These are phyloP conservation scores for Papilio polyxenes DNA, from an alignment of 1,140 invertebrate species.

Conservation along the genomic window DNA sequence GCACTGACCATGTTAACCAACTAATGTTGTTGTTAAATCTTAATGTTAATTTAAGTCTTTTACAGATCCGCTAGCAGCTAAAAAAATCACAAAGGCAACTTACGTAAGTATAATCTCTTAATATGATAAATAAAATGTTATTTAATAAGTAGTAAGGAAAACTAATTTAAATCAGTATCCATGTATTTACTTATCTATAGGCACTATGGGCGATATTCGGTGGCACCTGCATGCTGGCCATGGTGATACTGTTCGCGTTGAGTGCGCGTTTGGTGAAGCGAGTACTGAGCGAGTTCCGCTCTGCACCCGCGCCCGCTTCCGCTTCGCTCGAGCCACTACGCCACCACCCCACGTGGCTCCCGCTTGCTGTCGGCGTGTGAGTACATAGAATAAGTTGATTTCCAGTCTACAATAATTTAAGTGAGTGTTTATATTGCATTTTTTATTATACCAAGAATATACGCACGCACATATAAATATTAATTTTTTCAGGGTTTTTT, in stretches of 20 bases:
- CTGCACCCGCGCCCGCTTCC: constrained; percentile 53
- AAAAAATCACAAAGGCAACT: constrained; percentile 46
- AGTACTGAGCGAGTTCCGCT: constrained; percentile 58
- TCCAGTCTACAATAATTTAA: background rate
- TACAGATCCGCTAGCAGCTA: constrained; percentile 53
- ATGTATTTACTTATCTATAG: constrained; percentile 44
- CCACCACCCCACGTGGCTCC: constrained; percentile 61
- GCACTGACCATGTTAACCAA: background rate
- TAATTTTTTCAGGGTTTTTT: background rate
- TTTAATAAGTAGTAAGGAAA: background rate
- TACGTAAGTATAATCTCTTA: constrained; percentile 52
- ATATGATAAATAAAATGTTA: background rate
- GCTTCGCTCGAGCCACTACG: constrained; percentile 59
- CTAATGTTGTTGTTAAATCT: background rate
- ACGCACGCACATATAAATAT: background rate
- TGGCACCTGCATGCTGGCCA: constrained; percentile 55
- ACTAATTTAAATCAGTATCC: background rate
- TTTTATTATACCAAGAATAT: too few species aligned
- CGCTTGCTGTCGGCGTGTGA: constrained; percentile 57
- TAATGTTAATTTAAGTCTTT: constrained; percentile 12
- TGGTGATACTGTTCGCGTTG: constrained; percentile 51
- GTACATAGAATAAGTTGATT: constrained; percentile 44
- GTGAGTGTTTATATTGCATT: too few species aligned
- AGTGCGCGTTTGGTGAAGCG: constrained; percentile 61
- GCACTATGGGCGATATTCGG: constrained; percentile 61